These are phyloP conservation scores for Sinocyclocheilus rhinocerous DNA, from an alignment of 2,113 vertebrate species.

Conservation along the genomic window DNA sequence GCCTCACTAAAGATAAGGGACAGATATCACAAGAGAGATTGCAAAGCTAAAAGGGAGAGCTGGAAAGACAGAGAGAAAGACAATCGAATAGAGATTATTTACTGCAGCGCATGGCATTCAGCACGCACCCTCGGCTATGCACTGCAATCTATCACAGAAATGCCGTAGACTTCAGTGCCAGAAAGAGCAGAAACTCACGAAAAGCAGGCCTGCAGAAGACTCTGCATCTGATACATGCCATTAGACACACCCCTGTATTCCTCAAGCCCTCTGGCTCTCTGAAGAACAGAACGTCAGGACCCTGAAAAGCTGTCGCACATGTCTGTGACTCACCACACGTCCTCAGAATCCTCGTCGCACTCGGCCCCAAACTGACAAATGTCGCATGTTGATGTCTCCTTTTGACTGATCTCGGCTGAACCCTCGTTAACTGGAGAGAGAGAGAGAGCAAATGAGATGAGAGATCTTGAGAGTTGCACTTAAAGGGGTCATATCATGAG, in stretches of 20 bases:
- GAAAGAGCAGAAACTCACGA: not conserved
- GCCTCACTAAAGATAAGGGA: not conserved
- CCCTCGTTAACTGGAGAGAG: slow-evolving; percentile 90
- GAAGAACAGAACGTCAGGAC: not conserved
- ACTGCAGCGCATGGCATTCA: not conserved
- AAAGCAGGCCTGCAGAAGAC: not conserved
- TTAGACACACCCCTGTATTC: slow-evolving; percentile 1
- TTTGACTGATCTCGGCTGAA: slow-evolving; percentile 92
- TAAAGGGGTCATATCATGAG: not conserved
- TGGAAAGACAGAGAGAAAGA: not conserved
- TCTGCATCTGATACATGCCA: slow-evolving; percentile 35
- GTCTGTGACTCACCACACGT: slow-evolving; percentile 87
- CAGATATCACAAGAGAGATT: not conserved
- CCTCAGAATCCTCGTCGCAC: slow-evolving; percentile 97
- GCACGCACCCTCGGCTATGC: slow-evolving; percentile 3
- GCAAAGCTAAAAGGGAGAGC: not conserved
- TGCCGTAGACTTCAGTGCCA: slow-evolving; percentile 18
- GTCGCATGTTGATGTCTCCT: slow-evolving; percentile 97
- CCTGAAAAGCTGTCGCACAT: not conserved
- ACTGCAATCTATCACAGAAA: slow-evolving; percentile 26
- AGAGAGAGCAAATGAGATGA: not conserved
- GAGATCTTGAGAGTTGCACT: not conserved
- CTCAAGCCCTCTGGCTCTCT: not conserved
- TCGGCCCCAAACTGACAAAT: slow-evolving; percentile 99
- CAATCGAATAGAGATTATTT: slow-evolving; percentile 26